Evolutionary conservation across 2,113 vertebrate species (phyloP).

Genomic region (Anguilla japonica): DNA sequence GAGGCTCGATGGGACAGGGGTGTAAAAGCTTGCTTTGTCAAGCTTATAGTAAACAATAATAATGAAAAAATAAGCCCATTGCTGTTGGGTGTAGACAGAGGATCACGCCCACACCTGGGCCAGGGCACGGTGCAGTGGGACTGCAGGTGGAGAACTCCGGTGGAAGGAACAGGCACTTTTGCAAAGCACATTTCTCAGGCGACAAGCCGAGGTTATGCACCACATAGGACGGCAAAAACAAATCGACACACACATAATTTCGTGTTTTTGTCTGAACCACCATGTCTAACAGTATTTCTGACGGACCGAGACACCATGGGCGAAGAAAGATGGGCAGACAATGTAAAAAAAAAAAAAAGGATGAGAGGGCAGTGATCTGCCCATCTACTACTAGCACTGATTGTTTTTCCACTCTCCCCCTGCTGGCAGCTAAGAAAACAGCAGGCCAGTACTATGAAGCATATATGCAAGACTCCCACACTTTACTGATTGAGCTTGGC

Average conservation of each 20-base stretch:
- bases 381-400: not conserved
- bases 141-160: not conserved
- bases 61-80: not conserved
- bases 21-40: not conserved
- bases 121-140: not conserved
- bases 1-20: not conserved
- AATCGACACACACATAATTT: not conserved
- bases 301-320: not conserved
- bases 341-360: too few relatives aligned
- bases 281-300: not conserved
- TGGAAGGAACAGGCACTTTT: conserved; percentile 1
- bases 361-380: not conserved
- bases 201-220: not conserved
- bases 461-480: not conserved
- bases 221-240: not conserved
- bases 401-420: not conserved
- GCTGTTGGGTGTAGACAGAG: not conserved
- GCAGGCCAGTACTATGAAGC: not conserved
- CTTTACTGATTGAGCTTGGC: not conserved
- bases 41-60: not conserved
- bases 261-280: not conserved
- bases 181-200: not conserved
- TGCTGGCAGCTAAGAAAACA: not conserved
- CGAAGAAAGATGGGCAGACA: too few relatives aligned
- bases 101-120: not conserved